Percentiles rank a stretch among this genome's conserved stretches.
phyloP scores from a whole-genome alignment of 2,888 invertebrate genomes.

The Ferrisia virgata region DNA sequence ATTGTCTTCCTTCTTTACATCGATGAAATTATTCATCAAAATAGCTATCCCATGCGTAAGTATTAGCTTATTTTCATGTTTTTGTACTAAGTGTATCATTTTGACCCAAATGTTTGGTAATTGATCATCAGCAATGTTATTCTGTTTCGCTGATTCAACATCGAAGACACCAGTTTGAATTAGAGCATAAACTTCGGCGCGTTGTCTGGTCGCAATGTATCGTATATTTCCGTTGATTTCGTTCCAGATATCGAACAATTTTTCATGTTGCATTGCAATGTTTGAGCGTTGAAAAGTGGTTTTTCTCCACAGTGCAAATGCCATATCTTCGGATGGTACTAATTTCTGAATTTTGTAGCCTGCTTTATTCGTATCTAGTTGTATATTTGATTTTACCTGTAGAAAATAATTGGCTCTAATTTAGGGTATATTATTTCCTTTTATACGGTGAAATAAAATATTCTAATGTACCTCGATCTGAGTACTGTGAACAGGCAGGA shows the following conservation, averaged over 20 bases:
- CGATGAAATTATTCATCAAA: neutral
- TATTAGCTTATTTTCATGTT: too few relatives aligned
- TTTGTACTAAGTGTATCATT: too few relatives aligned
- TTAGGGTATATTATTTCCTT: too few relatives aligned
- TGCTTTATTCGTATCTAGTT: neutral
- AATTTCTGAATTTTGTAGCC: neutral
- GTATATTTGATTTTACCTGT: neutral
- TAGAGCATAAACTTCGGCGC: neutral
- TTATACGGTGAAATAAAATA: too few relatives aligned
- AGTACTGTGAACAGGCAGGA: too few relatives aligned
- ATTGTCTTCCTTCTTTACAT: neutral
- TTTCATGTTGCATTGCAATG: neutral
- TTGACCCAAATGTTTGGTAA: neutral
- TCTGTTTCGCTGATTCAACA: neutral
- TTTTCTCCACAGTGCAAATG: neutral
- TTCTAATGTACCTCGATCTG: neutral
- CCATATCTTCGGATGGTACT: neutral
- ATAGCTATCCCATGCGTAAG: neutral
- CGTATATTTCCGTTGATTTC: neutral
- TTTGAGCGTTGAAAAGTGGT: neutral
- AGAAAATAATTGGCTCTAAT: too few relatives aligned
- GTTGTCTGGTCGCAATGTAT: neutral
- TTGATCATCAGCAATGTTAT: neutral
- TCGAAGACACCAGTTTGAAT: neutral
- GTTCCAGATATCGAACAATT: neutral